Evolutionary conservation across 2,113 vertebrate genomes (phyloP).

Genomic region (Neolamprologus devosi): DNA sequence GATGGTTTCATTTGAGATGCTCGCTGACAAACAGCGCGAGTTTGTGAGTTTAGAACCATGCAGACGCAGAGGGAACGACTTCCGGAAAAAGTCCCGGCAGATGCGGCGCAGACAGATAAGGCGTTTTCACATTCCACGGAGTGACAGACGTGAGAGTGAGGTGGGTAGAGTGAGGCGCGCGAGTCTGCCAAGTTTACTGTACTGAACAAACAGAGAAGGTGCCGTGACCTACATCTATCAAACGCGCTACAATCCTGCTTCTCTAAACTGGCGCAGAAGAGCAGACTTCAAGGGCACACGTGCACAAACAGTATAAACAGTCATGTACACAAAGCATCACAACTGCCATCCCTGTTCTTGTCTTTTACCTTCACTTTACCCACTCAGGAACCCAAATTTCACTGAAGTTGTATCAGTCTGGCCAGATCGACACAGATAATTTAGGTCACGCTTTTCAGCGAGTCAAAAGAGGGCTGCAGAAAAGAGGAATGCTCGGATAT

Average conservation of each 20-base stretch:
- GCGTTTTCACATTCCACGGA: constrained; percentile 13
- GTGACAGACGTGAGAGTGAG: constrained; percentile 2
- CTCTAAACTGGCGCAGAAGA: not conserved
- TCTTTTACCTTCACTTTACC: not conserved
- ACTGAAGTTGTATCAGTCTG: not conserved
- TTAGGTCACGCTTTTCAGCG: not conserved
- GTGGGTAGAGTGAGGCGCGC: not conserved
- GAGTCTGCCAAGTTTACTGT: constrained; percentile 28
- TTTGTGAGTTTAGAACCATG: not conserved
- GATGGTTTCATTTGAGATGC: constrained; percentile 28
- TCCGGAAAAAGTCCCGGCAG: constrained; percentile 9
- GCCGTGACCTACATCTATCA: constrained; percentile 49
- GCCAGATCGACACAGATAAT: not conserved
- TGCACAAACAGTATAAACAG: not conserved
- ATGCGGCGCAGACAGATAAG: constrained; percentile 3
- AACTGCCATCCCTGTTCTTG: not conserved
- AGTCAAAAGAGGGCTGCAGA: not conserved
- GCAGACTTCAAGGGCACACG: not conserved
- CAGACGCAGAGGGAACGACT: not conserved
- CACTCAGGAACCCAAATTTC: not conserved
- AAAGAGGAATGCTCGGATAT: not conserved
- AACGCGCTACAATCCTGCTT: not conserved
- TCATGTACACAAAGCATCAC: not conserved
- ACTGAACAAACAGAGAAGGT: constrained; percentile 25
- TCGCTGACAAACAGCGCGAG: not conserved